A percentile compares a stretch with the other conserved stretches of the same genome.
Conservation (phyloP, 2,113 vertebrate species). For the Aptenodytes forsteri region DNA sequence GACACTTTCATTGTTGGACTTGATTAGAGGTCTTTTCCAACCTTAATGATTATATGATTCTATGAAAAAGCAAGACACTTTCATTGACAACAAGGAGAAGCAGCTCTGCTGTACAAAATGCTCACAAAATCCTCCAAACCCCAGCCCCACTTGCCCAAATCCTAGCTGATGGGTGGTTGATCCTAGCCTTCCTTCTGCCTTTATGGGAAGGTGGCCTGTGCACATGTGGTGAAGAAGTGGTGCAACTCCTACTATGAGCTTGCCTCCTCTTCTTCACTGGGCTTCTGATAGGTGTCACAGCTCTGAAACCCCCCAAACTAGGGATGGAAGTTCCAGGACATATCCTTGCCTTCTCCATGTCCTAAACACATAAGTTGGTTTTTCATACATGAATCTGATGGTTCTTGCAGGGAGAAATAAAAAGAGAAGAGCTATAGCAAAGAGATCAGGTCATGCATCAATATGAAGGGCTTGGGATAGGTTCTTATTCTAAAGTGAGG, state of each 20-base stretch:
- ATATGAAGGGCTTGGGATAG: neutral
- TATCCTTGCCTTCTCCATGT: neutral
- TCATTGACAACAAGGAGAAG: neutral
- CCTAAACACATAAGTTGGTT: neutral
- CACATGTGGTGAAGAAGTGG: neutral
- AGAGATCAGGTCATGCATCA: neutral
- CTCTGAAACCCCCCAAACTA: neutral
- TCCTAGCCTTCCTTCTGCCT: neutral
- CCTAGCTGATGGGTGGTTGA: neutral
- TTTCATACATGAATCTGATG: neutral
- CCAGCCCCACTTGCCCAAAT: neutral
- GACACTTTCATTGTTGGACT: neutral
- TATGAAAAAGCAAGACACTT: neutral
- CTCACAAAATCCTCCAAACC: neutral
- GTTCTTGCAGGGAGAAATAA: neutral
- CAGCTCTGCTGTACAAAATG: neutral
- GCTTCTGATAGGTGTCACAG: neutral
- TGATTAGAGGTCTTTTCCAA: too few species aligned
- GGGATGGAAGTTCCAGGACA: neutral
- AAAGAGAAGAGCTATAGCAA: neutral
- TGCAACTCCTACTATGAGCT: neutral
- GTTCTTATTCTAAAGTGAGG: neutral
- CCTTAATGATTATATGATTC: too few species aligned
- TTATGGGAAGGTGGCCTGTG: neutral
- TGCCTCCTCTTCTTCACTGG: neutral